These are phyloP conservation scores for Nipponacmea schrenckii DNA, from an alignment of 2,888 invertebrate species.

Conservation along the genomic window DNA sequence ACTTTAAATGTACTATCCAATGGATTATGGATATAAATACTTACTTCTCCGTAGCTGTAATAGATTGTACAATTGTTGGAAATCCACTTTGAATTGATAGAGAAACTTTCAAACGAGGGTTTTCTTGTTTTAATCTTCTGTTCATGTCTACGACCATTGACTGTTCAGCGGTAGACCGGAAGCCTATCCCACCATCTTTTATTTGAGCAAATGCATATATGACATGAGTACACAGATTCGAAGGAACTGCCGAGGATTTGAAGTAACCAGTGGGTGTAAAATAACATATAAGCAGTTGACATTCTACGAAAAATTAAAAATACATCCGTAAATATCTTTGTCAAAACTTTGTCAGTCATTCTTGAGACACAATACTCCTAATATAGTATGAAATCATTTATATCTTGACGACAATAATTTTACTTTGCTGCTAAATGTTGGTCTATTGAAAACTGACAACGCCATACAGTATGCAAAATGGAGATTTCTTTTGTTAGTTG, in stretches of 20 bases:
- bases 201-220: slow-evolving; percentile 35
- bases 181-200: not conserved
- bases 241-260: slow-evolving; percentile 26
- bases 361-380: too few relatives aligned
- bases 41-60: not conserved
- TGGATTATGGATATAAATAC: not conserved
- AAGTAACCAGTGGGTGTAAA: slow-evolving; percentile 25
- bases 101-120: slow-evolving; percentile 30
- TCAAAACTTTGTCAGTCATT: too few relatives aligned
- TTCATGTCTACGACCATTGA: slow-evolving; percentile 14
- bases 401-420: too few relatives aligned
- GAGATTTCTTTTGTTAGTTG: too few relatives aligned
- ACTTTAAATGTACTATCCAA: too few relatives aligned
- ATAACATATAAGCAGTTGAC: slow-evolving; percentile 32
- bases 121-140: slow-evolving; percentile 17
- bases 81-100: slow-evolving; percentile 35
- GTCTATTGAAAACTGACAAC: too few relatives aligned
- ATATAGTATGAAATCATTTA: too few relatives aligned
- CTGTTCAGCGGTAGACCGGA: not conserved
- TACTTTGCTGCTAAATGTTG: too few relatives aligned
- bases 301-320: not conserved
- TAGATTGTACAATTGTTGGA: slow-evolving; percentile 21
- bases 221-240: slow-evolving; percentile 33
- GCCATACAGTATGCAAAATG: too few relatives aligned
- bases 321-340: too few relatives aligned